A percentile compares a stretch with the other conserved stretches of the same genome.
These are phyloP conservation scores for Scotopteryx bipunctaria DNA, from an alignment of 2,888 invertebrate species.

Conservation along the genomic window DNA sequence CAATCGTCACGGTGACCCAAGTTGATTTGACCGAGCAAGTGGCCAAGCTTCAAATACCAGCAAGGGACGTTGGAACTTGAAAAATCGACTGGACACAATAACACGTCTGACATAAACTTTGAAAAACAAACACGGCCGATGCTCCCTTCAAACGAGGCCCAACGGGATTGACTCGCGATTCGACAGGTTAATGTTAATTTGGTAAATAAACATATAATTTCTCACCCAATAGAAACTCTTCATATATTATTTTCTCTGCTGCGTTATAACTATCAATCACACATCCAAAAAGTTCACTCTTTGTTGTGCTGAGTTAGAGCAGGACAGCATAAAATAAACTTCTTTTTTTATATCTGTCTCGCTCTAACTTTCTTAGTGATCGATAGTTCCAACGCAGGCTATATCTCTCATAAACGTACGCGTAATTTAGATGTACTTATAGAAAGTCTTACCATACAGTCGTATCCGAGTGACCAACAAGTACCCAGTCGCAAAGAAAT, in stretches of 20 bases:
- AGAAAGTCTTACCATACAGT: slow-evolving; percentile 68
- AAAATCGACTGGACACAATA: slow-evolving; percentile 71
- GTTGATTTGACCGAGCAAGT: no score
- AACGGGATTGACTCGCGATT: slow-evolving; percentile 36
- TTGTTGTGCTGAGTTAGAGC: background rate
- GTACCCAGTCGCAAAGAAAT: slow-evolving; percentile 71
- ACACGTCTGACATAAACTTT: slow-evolving; percentile 73
- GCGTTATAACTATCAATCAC: slow-evolving; percentile 18
- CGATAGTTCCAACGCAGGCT: slow-evolving; percentile 16
- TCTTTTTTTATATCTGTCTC: background rate
- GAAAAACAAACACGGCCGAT: slow-evolving; percentile 60
- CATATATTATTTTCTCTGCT: slow-evolving; percentile 75
- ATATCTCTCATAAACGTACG: slow-evolving; percentile 71
- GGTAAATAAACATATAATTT: slow-evolving; percentile 78
- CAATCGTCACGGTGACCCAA: no score
- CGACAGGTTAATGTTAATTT: slow-evolving; percentile 68
- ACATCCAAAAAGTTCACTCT: slow-evolving; percentile 26
- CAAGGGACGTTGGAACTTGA: slow-evolving; percentile 68
- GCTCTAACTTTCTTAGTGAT: background rate
- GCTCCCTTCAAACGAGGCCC: slow-evolving; percentile 9
- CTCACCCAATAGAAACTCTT: slow-evolving; percentile 78
- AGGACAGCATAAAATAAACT: background rate
- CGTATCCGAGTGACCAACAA: slow-evolving; percentile 78
- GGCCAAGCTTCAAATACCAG: no score
- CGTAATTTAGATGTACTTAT: slow-evolving; percentile 76